These are phyloP conservation scores for Creontiades dilutus DNA, from an alignment of 2,888 invertebrate species.

Conservation along the genomic window DNA sequence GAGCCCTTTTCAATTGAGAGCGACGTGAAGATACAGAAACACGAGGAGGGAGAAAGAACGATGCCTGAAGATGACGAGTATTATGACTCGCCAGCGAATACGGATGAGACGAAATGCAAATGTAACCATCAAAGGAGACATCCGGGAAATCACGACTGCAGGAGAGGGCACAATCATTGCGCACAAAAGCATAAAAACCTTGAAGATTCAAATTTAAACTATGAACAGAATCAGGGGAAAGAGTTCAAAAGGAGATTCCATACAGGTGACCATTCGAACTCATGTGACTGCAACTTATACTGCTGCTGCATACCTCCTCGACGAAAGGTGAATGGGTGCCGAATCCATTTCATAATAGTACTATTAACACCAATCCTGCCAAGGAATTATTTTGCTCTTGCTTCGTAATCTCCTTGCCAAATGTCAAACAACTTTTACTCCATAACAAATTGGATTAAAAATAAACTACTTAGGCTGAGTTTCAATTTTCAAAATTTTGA, in stretches of 20 bases:
- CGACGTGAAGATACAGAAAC: not conserved
- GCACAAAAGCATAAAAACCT: not conserved
- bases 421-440: not conserved
- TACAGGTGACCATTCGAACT: not conserved
- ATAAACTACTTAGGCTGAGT: too few species aligned
- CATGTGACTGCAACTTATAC: not conserved
- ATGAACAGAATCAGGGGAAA: not conserved
- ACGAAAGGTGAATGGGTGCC: slow-evolving; percentile 9
- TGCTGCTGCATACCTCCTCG: not conserved
- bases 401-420: not conserved
- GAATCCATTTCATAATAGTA: not conserved
- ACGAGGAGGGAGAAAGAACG: not conserved
- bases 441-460: too few species aligned
- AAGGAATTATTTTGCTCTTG: not conserved
- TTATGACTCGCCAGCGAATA: not conserved
- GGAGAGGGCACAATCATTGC: not conserved
- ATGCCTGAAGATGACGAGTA: not conserved
- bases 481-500: not conserved
- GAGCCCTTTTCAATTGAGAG: not conserved
- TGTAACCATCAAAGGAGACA: not conserved
- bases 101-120: not conserved
- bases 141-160: not conserved
- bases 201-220: not conserved
- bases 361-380: not conserved
- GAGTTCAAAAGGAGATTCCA: not conserved